These are phyloP conservation scores for Elaphurus davidianus DNA, from an alignment of 2,113 vertebrate genomes.

Conservation along the genomic window DNA sequence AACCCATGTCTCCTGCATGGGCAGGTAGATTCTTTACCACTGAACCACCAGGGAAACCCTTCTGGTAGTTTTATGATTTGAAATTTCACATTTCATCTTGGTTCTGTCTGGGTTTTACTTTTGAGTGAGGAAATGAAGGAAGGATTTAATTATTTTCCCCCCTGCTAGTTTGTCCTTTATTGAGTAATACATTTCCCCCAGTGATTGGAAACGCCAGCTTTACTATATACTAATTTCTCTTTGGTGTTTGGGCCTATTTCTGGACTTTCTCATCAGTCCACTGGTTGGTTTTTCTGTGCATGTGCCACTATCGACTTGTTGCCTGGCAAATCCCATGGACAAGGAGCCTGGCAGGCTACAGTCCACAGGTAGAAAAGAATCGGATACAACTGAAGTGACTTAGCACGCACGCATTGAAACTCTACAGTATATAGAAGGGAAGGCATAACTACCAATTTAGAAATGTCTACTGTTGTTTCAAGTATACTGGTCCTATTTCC, in stretches of 20 bases:
- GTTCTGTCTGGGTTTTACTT: not conserved
- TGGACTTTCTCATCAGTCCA: not conserved
- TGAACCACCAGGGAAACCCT: not conserved
- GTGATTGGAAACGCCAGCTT: not conserved
- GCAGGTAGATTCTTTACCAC: not conserved
- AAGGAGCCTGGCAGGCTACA: not conserved
- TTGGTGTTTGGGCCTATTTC: not conserved
- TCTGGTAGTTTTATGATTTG: not conserved
- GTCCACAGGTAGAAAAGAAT: not conserved
- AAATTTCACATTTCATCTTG: not conserved
- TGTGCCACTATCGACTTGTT: not conserved
- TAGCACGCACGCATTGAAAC: not conserved
- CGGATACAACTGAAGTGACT: not conserved
- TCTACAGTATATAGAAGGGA: not conserved
- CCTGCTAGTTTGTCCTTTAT: not conserved
- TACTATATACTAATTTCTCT: not conserved
- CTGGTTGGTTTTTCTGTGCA: not conserved
- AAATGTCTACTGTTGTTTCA: not conserved
- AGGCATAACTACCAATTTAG: not conserved
- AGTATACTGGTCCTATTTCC: not conserved
- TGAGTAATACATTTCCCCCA: not conserved
- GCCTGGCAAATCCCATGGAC: not conserved
- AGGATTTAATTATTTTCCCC: not conserved
- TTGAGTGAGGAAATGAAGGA: not conserved
- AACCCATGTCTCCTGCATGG: not conserved